Conservation (phyloP, 2,797 vertebrate species). For the Pseudochaenichthys georgianus region DNA sequence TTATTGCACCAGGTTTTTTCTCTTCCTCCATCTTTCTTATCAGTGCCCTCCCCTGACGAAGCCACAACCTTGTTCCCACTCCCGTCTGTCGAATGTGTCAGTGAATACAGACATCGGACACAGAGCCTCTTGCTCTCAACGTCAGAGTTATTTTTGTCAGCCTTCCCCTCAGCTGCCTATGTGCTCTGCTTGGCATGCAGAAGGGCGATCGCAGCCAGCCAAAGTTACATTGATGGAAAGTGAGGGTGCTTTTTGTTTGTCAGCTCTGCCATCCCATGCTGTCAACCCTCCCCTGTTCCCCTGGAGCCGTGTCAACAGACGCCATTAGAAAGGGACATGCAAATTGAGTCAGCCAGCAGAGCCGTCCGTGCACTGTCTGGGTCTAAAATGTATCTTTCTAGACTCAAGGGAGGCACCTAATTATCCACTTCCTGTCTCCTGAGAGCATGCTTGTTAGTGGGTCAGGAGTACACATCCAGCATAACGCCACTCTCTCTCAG, state of each 20-base stretch:
- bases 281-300: conserved; percentile 42
- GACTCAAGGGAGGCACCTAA: conserved; percentile 42
- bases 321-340: conserved; percentile 57
- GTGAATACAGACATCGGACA: conserved; percentile 54
- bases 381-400: conserved; percentile 41
- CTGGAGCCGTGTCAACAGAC: conserved; percentile 54
- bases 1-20: conserved; percentile 43
- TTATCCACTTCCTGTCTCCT: conserved; percentile 51
- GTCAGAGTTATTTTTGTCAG: conserved; percentile 13
- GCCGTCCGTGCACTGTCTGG: conserved; percentile 30
- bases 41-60: conserved; percentile 43
- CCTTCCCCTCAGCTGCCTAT: conserved; percentile 36
- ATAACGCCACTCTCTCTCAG: conserved; percentile 48
- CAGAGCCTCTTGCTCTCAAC: conserved; percentile 33
- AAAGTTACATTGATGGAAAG: conserved; percentile 70
- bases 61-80: conserved; percentile 51
- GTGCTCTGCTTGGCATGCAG: conserved; percentile 73
- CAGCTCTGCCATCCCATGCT: conserved; percentile 52
- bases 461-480: conserved; percentile 45
- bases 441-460: conserved; percentile 52
- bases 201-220: conserved; percentile 39
- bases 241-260: conserved; percentile 61
- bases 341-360: conserved; percentile 34
- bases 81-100: conserved; percentile 53
- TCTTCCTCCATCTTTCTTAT: conserved; percentile 19